Conservation (phyloP, 2,113 vertebrate species). For the Cygnus atratus region DNA sequence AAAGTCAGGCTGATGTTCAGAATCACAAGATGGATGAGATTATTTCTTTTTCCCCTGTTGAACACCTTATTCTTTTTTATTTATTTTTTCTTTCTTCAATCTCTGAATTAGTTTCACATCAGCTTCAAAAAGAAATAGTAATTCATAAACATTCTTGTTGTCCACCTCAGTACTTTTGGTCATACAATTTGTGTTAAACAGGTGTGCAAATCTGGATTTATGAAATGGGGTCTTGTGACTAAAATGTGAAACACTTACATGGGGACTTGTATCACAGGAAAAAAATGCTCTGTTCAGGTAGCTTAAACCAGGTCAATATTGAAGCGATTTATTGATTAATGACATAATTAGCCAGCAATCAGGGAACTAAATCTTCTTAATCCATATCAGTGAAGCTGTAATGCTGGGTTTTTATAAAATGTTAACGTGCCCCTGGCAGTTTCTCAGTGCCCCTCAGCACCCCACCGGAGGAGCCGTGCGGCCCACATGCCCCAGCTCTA, state of each 20-base stretch:
- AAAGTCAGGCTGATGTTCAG: neutral
- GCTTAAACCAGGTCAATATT: neutral
- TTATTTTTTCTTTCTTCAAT: too few relatives aligned
- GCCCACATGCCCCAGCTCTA: rapidly evolving
- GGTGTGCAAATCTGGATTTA: neutral
- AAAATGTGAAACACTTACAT: neutral
- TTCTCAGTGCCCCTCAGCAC: neutral
- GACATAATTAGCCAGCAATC: neutral
- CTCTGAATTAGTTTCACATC: neutral
- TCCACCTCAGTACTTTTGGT: neutral
- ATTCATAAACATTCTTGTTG: neutral
- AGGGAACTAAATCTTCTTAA: neutral
- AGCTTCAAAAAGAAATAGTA: neutral
- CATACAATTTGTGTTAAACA: neutral
- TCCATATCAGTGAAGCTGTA: neutral
- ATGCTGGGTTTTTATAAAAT: neutral
- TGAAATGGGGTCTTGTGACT: neutral
- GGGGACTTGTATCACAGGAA: neutral
- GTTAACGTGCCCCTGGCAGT: neutral
- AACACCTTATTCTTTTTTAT: neutral
- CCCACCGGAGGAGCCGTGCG: neutral
- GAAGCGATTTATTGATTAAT: neutral
- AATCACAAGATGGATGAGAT: rapidly evolving
- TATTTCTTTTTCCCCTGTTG: neutral
- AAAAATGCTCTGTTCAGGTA: neutral